Base-by-base conservation (phyloP, 2,113 vertebrate species). In the Symphodus melops region DNA sequence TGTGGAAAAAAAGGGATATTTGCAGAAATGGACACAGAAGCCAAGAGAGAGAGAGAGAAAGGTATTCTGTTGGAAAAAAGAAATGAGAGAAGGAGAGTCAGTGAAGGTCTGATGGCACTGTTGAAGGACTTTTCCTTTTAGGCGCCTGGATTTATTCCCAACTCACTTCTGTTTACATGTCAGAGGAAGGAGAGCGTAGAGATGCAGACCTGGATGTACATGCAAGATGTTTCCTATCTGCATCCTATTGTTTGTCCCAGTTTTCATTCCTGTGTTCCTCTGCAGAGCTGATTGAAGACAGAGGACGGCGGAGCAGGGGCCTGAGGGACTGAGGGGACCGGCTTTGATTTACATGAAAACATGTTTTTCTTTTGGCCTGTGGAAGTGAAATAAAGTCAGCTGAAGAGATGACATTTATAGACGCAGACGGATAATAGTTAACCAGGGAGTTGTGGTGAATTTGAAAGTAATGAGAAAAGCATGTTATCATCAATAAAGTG, bases 141-240 rank as follows among this genome's bases (percentile, higher is more conserved):
- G 19, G 13, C 58, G 10, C 42, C 61, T 19, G 8, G 12, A 41
- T 65, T 55, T 61, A 67, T 53, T 64, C 67, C 39, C 44, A 67
- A 37, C 70, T 80, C 59, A 14, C 61, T 51, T 58, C 51, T 85
- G 81, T 88, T 84, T 69, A 83, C 68, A 77, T 85, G 59, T 72
- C 37, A 76, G 68, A 77, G 87, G 85, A 92, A 90, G 76, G 76
- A 58, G 65, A 72, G 9, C 59, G 76, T 61, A 60, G 72, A 84
- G 74, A 81, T 75, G 68, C 67, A 85, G 79, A 88, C 65, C 70
- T 93, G 85, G 62, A 67, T 75, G 88, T 84, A 72, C 81, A 84
- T 48, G 75, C 89, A 93, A 93, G 86, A 86, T 92, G 91, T 92
- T 93, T 93, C 89, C 88, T 86, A 73, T 77, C 61, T 3, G 72